Conservation (phyloP, 2,113 vertebrate genomes). For the Pluvianellus socialis region DNA sequence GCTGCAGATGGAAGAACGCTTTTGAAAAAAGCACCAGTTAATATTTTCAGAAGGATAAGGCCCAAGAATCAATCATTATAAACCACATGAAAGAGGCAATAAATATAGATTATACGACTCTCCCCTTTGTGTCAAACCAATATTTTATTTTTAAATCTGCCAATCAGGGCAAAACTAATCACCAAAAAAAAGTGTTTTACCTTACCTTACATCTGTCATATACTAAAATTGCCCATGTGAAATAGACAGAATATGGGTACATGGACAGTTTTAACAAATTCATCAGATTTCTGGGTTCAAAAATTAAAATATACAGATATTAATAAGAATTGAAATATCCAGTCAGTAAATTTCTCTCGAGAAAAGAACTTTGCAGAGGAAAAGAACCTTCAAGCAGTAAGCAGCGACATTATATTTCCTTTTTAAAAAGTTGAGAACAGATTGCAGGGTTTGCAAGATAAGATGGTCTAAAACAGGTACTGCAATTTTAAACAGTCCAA, state of each 20-base stretch:
- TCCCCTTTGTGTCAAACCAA: neutral
- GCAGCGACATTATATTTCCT: neutral
- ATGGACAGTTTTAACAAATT: neutral
- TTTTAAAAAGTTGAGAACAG: neutral
- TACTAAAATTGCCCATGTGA: neutral
- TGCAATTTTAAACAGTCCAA: neutral
- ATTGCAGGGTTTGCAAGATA: neutral
- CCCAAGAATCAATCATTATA: neutral
- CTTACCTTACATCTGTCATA: neutral
- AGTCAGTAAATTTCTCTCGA: neutral
- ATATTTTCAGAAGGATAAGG: neutral
- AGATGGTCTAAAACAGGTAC: neutral
- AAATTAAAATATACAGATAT: neutral
- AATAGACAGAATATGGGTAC: neutral
- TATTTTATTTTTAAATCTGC: slow-evolving; percentile 12
- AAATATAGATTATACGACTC: neutral
- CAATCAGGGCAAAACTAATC: neutral
- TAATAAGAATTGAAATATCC: neutral
- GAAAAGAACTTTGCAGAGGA: neutral
- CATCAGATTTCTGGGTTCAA: neutral
- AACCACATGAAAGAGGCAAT: neutral
- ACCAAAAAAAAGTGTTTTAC: neutral
- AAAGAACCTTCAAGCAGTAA: neutral
- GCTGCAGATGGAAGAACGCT: neutral
- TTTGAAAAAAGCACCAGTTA: neutral